phyloP scores from a whole-genome alignment of 37 sponge, comb jelly and placozoan species.

The Axinella damicornis region DNA sequence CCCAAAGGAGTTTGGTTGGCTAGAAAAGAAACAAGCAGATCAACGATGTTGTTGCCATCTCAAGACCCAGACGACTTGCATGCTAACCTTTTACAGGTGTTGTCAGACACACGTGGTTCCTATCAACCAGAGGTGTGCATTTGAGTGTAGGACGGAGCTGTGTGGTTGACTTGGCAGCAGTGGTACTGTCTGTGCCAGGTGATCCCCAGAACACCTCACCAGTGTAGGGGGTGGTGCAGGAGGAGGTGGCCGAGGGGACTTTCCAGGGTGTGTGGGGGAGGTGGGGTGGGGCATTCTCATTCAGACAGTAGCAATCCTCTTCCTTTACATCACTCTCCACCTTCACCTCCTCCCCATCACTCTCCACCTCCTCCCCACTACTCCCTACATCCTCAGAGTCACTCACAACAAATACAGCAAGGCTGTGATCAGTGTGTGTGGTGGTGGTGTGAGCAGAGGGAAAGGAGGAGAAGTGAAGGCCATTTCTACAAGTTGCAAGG shows the following conservation, averaged over 20 bases:
- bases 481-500: too few relatives aligned
- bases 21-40: background rate
- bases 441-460: too few relatives aligned
- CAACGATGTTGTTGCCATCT: background rate
- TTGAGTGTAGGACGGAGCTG: background rate
- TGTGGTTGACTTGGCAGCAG: background rate
- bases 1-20: background rate
- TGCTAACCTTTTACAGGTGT: too few relatives aligned
- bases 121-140: background rate
- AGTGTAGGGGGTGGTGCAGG: slow-evolving; percentile 27
- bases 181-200: background rate
- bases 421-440: slow-evolving; percentile 16
- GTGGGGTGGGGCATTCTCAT: background rate
- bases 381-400: slow-evolving; percentile 52
- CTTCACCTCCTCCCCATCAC: background rate
- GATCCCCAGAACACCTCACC: slow-evolving; percentile 41
- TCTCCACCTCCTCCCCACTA: background rate
- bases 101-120: background rate
- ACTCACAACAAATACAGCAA: slow-evolving; percentile 65
- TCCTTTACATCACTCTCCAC: background rate
- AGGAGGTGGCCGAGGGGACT: slow-evolving; percentile 3
- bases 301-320: background rate
- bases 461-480: too few relatives aligned
- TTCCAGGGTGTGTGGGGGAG: background rate
- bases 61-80: too few relatives aligned